Evolutionary conservation across 1,140 invertebrate genomes (phyloP), one percentile per base, ranked within the genome.

Genomic region (Colletes gigas): DNA sequence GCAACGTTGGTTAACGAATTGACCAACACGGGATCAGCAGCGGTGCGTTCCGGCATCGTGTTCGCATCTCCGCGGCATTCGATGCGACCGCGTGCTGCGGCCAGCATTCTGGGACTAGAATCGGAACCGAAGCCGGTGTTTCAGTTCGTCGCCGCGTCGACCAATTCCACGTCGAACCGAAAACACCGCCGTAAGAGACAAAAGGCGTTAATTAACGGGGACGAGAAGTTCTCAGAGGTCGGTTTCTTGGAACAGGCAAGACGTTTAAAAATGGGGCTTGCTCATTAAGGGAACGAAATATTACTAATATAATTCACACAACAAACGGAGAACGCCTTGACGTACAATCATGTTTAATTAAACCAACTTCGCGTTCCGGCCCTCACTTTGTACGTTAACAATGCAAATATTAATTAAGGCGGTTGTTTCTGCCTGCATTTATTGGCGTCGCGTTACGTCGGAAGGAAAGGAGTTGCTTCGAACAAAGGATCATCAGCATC

Each of bases 221-320:
- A 5, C 12, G 8, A 7, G 0, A 39, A 55, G 6, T 10, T 19
- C 68, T 14, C 30, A 7, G 30, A 8, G 30, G 21, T 72, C 69
- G 69, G 47, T 5, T 19, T 12, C 30, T 63, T 19, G 72, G 17
- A 4, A 5, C 6, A 4, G 3, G 21, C 21, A 6, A 62, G 10
- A 52, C 15, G 0, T 71, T 39, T 8, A 39, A 62, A 62, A 70
- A 9, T 9, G 0, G 3, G 21, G 19, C 5, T 44, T 2, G 30
- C 17, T 60, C 75, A 44, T 77, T 70, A 77, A 66, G 41, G 63
- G n/a, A 59, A 74, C 15, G 72, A 17, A 67, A 67, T 67, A 59
- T 59, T 47, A 10, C 4, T 15, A 19, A 15, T 19, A 19, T 39
- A 59, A 69, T 30, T 1, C 30, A 30, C 15, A 8, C 9, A 15